phyloP scores from a whole-genome alignment of 2,888 invertebrate species.

The Zelleria hepariella region DNA sequence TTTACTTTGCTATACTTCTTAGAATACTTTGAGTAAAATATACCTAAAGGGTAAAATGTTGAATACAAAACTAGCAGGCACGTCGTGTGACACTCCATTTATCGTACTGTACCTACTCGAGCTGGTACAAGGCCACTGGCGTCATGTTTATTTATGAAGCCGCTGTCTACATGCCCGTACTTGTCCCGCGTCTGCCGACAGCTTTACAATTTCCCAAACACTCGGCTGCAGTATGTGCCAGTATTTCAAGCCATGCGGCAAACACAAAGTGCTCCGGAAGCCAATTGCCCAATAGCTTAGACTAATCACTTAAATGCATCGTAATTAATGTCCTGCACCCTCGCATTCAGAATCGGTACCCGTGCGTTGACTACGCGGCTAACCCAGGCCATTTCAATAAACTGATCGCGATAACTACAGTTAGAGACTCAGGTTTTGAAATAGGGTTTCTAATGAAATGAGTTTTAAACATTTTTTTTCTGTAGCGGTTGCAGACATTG shows the following conservation, averaged over 20 bases:
- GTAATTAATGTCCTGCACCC: neutral
- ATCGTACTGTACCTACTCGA: neutral
- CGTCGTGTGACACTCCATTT: neutral
- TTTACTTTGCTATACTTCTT: too few relatives aligned
- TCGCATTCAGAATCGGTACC: neutral
- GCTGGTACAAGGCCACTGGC: neutral
- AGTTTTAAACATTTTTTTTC: too few relatives aligned
- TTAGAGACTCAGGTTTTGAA: neutral
- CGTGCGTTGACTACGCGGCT: neutral
- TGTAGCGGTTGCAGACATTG: too few relatives aligned
- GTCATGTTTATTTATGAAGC: slow-evolving; percentile 9
- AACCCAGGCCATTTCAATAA: neutral
- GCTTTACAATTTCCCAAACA: slow-evolving; percentile 7
- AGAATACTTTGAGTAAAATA: neutral
- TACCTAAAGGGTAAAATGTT: neutral
- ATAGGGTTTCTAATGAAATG: neutral
- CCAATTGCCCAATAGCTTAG: neutral
- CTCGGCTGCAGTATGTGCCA: slow-evolving; percentile 13
- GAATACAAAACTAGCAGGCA: neutral
- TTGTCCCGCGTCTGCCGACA: neutral
- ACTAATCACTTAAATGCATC: neutral
- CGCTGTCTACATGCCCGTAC: neutral
- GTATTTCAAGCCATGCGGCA: neutral
- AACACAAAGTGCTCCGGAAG: neutral
- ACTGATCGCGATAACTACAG: too few relatives aligned